Percentiles rank a stretch among this genome's conserved stretches.
Evolutionary conservation across 2,113 vertebrate genomes (phyloP).

Genomic region (Rhipidura dahli): DNA sequence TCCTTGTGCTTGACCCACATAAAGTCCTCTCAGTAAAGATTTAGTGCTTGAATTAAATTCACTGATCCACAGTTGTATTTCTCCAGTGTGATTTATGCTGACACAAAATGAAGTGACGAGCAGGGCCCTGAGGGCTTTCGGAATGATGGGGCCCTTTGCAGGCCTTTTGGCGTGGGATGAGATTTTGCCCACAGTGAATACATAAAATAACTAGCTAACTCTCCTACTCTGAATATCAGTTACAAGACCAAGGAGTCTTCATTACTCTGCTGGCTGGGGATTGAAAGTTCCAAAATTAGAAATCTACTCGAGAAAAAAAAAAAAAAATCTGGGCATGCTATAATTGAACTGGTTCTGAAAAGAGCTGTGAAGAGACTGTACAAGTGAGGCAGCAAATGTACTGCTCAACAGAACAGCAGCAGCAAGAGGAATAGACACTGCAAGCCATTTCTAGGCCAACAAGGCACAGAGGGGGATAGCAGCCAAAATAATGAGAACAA

Average conservation of each 20-base stretch:
- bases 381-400: conserved; percentile 11
- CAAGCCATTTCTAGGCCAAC: conserved; percentile 35
- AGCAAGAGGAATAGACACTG: background rate
- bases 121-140: conserved; percentile 26
- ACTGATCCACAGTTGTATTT: conserved; percentile 18
- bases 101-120: conserved; percentile 38
- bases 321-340: background rate
- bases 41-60: conserved; percentile 47
- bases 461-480: background rate
- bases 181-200: conserved; percentile 40
- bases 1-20: conserved; percentile 40
- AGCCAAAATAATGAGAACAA: conserved; percentile 42
- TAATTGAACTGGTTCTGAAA: conserved; percentile 58
- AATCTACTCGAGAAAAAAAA: conserved; percentile 41
- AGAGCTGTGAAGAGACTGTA: conserved; percentile 49
- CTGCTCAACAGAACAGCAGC: conserved; percentile 42
- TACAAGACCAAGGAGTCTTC: conserved; percentile 27
- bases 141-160: conserved; percentile 22
- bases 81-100: conserved; percentile 37
- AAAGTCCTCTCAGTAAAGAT: conserved; percentile 30
- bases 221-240: conserved; percentile 41
- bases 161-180: conserved; percentile 11
- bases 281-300: conserved; percentile 36
- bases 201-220: conserved; percentile 55
- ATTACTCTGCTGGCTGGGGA: conserved; percentile 40